Percentiles rank a stretch among this genome's conserved stretches.
Evolutionary conservation across 2,797 vertebrate genomes (phyloP).

Genomic region (Anabacerthia variegaticeps): DNA sequence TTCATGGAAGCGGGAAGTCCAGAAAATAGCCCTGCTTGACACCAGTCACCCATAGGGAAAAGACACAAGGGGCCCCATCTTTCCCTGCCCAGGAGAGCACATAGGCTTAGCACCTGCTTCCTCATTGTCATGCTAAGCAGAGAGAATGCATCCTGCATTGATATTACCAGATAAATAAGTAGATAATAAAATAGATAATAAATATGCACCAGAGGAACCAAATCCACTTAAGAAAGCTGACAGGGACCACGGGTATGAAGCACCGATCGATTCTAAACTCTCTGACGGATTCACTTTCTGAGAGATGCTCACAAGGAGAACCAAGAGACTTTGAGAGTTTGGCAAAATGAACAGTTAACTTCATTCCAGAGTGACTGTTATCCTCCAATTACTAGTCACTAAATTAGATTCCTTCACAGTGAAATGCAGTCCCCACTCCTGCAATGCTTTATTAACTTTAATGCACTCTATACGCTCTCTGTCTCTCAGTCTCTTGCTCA

Average conservation of each 20-base stretch:
- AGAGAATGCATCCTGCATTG: not conserved
- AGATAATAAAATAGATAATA: constrained; percentile 36
- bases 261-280: constrained; percentile 27
- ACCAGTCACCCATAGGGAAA: not conserved
- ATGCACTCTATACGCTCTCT: constrained; percentile 45
- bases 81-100: not conserved
- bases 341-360: constrained; percentile 59
- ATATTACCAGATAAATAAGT: not conserved
- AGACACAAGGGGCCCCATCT: not conserved
- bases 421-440: constrained; percentile 59
- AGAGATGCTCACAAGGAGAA: constrained; percentile 52
- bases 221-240: constrained; percentile 50
- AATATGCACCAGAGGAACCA: constrained; percentile 24
- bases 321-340: constrained; percentile 57
- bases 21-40: not conserved
- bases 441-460: constrained; percentile 72
- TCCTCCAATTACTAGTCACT: constrained; percentile 63
- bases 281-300: constrained; percentile 48
- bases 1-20: not conserved
- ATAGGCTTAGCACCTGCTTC: not conserved
- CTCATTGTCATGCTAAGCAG: not conserved
- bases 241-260: not conserved
- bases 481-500: constrained; percentile 46
- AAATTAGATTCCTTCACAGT: constrained; percentile 69
- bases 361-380: constrained; percentile 53